Evolutionary conservation across 2,113 vertebrate species (phyloP), one percentile per base, ranked within the genome.

Genomic region (Gymnorhina tibicen): DNA sequence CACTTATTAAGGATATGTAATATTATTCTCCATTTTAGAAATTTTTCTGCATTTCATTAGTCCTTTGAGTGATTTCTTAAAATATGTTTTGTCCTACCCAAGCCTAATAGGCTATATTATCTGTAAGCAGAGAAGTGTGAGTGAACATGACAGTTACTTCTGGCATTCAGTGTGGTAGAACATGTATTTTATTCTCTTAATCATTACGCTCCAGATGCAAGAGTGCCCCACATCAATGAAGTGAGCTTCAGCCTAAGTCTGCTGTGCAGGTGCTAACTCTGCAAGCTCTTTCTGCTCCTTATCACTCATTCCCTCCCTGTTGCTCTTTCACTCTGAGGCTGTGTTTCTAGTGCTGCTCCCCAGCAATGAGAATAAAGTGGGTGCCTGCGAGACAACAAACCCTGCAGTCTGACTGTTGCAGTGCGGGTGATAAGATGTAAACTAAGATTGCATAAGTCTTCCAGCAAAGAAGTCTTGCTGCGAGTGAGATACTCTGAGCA

Each of bases 191-290:
- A 75, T 85, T 87, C 76, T 91, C 81, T 85, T 89, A 94, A 93
- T 96, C 88, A 89, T 92, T 87, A 52, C 0, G 0, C 67, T 89
- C 60, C 96, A 97, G 91, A 94, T 84, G 73, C 78, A 93, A 95
- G 81, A 85, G 35, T 53, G 87, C 88, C 80, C 94, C 95, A 95
- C 90, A 96, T 96, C 96, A 94, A 76, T 93, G 91, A 83, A 89
- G 41, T 69, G 64, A 96, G 91, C 70, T 70, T 75, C 75, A 81
- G 86, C 58, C 3, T 67, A 7, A 35, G 87, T 87, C 92, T 94
- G 91, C 52, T 46, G 55, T 95, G 94, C 95, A 97, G 96, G 95
- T 89, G 91, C 88, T 87, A 94, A 75, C 74, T 72, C 76, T 49
- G 63, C 70, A 66, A 81, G 85, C 73, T 82, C 73, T 93, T 92